A percentile compares a stretch with the other conserved stretches of the same genome.
Conservation (phyloP, 2,888 invertebrate genomes). For the Tortrix viridana region DNA sequence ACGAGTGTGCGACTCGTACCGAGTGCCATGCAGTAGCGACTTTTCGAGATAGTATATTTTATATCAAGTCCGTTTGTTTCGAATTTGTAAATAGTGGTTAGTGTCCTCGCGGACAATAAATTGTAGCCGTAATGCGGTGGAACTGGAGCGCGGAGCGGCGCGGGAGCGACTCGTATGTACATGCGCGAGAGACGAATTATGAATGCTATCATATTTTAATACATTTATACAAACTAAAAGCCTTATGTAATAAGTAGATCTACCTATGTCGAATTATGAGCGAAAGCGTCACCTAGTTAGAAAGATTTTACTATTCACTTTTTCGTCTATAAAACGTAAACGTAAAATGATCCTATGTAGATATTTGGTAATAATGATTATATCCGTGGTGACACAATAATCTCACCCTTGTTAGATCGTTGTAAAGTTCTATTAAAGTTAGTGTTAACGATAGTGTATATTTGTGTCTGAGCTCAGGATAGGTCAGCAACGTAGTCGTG, state of each 20-base stretch:
- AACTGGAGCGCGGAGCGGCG: slow-evolving; percentile 34
- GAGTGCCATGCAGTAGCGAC: slow-evolving; percentile 76
- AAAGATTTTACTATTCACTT: slow-evolving; percentile 63
- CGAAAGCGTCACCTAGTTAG: slow-evolving; percentile 60
- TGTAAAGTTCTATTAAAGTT: slow-evolving; percentile 51
- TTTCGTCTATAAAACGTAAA: slow-evolving; percentile 48
- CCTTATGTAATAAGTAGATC: slow-evolving; percentile 63
- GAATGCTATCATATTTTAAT: slow-evolving; percentile 80
- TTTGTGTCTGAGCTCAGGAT: slow-evolving; percentile 38
- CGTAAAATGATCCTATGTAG: slow-evolving; percentile 47
- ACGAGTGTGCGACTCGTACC: slow-evolving; percentile 71
- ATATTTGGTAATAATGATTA: slow-evolving; percentile 51
- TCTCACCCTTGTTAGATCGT: slow-evolving; percentile 56
- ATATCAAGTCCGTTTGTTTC: slow-evolving; percentile 61
- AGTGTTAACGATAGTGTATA: slow-evolving; percentile 41
- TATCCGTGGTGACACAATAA: slow-evolving; percentile 54
- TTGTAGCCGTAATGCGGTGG: slow-evolving; percentile 54
- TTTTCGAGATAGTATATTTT: slow-evolving; percentile 61
- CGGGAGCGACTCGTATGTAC: slow-evolving; percentile 39
- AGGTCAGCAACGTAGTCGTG: slow-evolving; percentile 13
- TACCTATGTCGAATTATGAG: slow-evolving; percentile 60
- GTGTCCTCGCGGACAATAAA: slow-evolving; percentile 70
- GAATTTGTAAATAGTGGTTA: slow-evolving; percentile 50
- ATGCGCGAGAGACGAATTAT: slow-evolving; percentile 63
- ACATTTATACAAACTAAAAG: slow-evolving; percentile 72